Base-by-base conservation (phyloP, 92 coral and sea anemone species). In the Desmophyllum pertusum region DNA sequence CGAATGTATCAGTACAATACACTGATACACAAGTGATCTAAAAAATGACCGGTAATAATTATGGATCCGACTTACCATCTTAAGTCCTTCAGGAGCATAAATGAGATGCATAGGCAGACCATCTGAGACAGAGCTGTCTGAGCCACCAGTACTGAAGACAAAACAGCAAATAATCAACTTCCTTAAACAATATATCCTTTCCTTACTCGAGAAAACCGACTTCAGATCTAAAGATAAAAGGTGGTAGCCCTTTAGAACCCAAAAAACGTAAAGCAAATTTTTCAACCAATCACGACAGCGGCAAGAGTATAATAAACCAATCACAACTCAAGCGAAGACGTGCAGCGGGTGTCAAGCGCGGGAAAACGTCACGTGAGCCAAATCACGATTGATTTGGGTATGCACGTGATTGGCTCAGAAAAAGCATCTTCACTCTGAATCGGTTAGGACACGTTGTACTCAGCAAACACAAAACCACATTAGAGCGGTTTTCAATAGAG, bases 71-170 rank as follows among this genome's bases (percentile, higher is more conserved):
- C 87, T 6, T 79, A 94, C 96, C 92, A 84, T 57, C 68, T 93
- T 90, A 7, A 86, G 52, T 14, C 91, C 86, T 69, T 87, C 85
- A 19, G 92, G 92, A 42, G 98, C 92, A 77, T 95, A 92, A 9
- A 95, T 86, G 0, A 95, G 84, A 69, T 95, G 98, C 98, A 93
- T 93, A 1, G 98, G 98, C 33, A 93, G 94, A 67, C 98, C 98
- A 73, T 95, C 98, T 15, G 98, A 95, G n/a, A 88, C 92, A 6
- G 98, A 95, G 70, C 98, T 95, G 69, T 95, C 98, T 76, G 98
- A 95, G 21, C 98, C 98, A 86, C 98, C 94, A 33, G 98, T 94
- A 42, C 98, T 95, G 48, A 11, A 45, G 23, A 70, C 4, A 39
- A 0, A 27, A 70, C 2, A 33, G 33, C 33, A n/a, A 15, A 23